phyloP scores from a whole-genome alignment of 2,113 vertebrate genomes.

The Pao palembangensis region DNA sequence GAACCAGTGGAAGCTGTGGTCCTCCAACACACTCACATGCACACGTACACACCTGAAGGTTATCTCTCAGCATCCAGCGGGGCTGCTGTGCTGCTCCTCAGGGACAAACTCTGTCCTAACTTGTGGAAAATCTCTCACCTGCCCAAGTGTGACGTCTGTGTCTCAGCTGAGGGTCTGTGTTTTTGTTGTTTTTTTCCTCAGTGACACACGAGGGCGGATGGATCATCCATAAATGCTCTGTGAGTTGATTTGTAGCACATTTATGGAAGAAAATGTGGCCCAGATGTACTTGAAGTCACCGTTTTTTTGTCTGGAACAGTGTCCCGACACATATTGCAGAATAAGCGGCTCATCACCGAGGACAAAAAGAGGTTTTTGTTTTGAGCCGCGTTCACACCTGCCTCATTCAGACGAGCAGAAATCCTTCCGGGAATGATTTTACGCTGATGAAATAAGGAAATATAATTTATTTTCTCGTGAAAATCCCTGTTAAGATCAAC shows the following conservation, averaged over 20 bases:
- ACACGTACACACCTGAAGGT: slow-evolving; percentile 14
- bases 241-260: no score
- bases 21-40: slow-evolving; percentile 17
- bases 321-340: slow-evolving; percentile 9
- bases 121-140: slow-evolving; percentile 8
- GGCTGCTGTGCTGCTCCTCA: slow-evolving; percentile 18
- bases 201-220: no score
- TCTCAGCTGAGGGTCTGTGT: slow-evolving; percentile 10
- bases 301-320: no score
- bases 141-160: not conserved
- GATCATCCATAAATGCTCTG: no score
- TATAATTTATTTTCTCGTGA: slow-evolving; percentile 44
- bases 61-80: slow-evolving; percentile 45
- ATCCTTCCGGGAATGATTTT: slow-evolving; percentile 41
- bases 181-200: no score
- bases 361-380: slow-evolving; percentile 14
- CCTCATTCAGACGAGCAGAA: slow-evolving; percentile 36
- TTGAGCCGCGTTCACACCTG: slow-evolving; percentile 28
- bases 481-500: slow-evolving; percentile 63
- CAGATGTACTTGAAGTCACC: no score
- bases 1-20: slow-evolving; percentile 41
- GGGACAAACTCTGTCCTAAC: not conserved
- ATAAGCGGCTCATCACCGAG: slow-evolving; percentile 18
- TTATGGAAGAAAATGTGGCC: no score
- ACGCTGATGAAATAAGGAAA: slow-evolving; percentile 39